Conservation (phyloP, 2,888 invertebrate genomes). For the Incurvaria masculella region DNA sequence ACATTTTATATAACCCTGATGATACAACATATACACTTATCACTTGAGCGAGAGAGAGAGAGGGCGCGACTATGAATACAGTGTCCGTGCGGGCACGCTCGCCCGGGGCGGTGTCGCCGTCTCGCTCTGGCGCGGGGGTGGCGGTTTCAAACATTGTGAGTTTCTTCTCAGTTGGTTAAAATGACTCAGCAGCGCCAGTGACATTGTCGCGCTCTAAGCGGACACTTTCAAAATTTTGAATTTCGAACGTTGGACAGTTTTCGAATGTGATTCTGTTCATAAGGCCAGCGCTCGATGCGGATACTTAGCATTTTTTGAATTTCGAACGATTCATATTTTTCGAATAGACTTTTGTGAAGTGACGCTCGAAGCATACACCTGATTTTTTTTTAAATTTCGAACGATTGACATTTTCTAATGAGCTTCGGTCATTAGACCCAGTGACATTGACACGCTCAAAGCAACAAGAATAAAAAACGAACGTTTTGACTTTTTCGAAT, state of each 20-base stretch:
- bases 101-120: slow-evolving; percentile 37
- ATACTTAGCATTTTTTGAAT: neutral
- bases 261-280: too few relatives aligned
- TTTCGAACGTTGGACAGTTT: neutral
- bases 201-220: slow-evolving; percentile 33
- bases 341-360: too few relatives aligned
- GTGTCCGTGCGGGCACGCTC: slow-evolving; percentile 25
- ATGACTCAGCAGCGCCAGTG: slow-evolving; percentile 50
- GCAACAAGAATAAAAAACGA: too few relatives aligned
- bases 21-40: slow-evolving; percentile 58
- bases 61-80: slow-evolving; percentile 34
- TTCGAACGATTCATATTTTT: neutral
- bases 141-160: slow-evolving; percentile 26
- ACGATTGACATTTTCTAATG: too few relatives aligned
- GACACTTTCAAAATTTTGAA: neutral
- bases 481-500: too few relatives aligned
- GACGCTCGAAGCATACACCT: too few relatives aligned
- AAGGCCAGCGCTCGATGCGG: too few relatives aligned
- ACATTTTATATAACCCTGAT: slow-evolving; percentile 54
- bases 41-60: slow-evolving; percentile 40
- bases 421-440: too few relatives aligned
- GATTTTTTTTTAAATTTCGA: neutral
- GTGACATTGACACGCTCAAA: too few relatives aligned
- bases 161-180: slow-evolving; percentile 28
- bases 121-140: slow-evolving; percentile 27